Percentiles rank a stretch among this genome's conserved stretches.
These are phyloP conservation scores for Oppia nitens DNA, from an alignment of 1,140 invertebrate species.

Conservation along the genomic window DNA sequence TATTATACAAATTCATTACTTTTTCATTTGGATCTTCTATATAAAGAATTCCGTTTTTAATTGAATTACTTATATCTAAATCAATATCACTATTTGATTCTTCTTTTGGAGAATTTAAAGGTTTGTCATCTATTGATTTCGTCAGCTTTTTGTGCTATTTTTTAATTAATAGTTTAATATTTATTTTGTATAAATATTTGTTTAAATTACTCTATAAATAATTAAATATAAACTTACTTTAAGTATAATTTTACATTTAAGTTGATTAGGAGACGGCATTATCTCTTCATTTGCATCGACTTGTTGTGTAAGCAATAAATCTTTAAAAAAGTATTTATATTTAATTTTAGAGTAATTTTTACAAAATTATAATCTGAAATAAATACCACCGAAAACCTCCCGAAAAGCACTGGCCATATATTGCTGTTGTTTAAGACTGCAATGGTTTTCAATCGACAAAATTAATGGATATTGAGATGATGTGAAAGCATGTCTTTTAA, in stretches of 20 bases:
- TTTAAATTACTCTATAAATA: neutral
- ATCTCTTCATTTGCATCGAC: slow-evolving; percentile 59
- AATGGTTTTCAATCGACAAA: slow-evolving; percentile 96
- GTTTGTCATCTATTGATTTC: slow-evolving; percentile 48
- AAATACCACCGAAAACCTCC: slow-evolving; percentile 65
- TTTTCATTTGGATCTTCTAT: slow-evolving; percentile 73
- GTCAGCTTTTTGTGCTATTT: slow-evolving; percentile 71
- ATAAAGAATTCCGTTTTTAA: slow-evolving; percentile 79
- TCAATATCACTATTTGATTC: slow-evolving; percentile 44
- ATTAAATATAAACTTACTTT: slow-evolving; percentile 33
- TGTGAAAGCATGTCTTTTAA: slow-evolving; percentile 87
- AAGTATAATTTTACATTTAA: slow-evolving; percentile 56
- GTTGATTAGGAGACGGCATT: slow-evolving; percentile 70
- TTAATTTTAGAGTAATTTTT: neutral
- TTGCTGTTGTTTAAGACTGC: slow-evolving; percentile 78
- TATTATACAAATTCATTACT: too few relatives aligned
- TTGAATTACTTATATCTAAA: slow-evolving; percentile 64
- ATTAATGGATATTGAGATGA: slow-evolving; percentile 93
- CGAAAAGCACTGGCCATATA: slow-evolving; percentile 80
- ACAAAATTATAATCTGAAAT: slow-evolving; percentile 40
- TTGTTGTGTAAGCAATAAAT: slow-evolving; percentile 57
- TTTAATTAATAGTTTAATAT: neutral
- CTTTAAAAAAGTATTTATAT: slow-evolving; percentile 26
- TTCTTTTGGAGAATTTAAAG: slow-evolving; percentile 45
- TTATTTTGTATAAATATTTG: neutral